Evolutionary conservation across 37 sponge, comb jelly and placozoan species (phyloP), one percentile per base, ranked within the genome.

Genomic region (Oopsacas minuta): DNA sequence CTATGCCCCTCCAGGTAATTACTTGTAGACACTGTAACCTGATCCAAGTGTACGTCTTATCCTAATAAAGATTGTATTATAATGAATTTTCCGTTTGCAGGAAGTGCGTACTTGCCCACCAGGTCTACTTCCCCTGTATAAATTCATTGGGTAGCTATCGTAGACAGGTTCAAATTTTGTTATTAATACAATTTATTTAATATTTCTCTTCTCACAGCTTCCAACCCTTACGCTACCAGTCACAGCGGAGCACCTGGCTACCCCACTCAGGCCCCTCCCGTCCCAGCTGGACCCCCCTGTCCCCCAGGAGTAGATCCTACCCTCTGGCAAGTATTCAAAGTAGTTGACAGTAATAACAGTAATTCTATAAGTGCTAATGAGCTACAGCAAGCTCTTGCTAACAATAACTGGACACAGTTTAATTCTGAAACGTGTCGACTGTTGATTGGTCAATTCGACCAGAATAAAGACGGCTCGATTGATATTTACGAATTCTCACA

Each of bases 381-480:
- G 86, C 83, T 95, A 42, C 85, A 87, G 38, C 87, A 91, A 85
- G 96, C 96, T 32, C 88, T 95, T 0, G 84, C 91, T 81, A 95
- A 95, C 53, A 86, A 82, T 81, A 95, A 95, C 86, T 95, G 96
- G 96, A 86, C 81, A 38, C 93, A 92, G 46, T 95, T 95, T 83
- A 95, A 95, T 38, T 52, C 84, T 0, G 96, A 95, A 82, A 95
- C 96, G 0, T 95, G 96, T 52, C 85, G 96, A 0, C 84, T 95
- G 0, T 82, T 95, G 25, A 93, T 95, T 38, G 93, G 96, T 32
- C 91, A 93, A 92, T 95, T 95, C 88, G 96, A 95, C 88, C 75
- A 32, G 35, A 89, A 95, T 88, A 86, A 69, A 38, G 87, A 89
- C 88, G 96, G 96, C 12, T 88, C 93, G 15, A 95, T 95, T 88